These are phyloP conservation scores for Cylloceria caligata DNA, from an alignment of 2,888 invertebrate genomes.

Conservation along the genomic window DNA sequence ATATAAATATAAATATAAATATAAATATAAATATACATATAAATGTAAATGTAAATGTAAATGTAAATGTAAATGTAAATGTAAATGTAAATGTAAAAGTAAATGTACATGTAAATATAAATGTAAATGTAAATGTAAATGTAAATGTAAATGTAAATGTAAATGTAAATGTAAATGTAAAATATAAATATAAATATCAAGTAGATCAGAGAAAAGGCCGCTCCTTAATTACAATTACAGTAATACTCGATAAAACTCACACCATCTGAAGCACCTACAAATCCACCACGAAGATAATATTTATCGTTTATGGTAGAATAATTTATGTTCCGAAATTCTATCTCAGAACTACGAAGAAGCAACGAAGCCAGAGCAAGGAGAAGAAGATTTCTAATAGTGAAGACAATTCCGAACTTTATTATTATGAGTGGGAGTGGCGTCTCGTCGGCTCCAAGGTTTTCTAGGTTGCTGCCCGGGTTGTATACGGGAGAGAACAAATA, in stretches of 20 bases:
- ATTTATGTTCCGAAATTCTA: conserved; percentile 58
- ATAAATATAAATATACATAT: too few relatives aligned
- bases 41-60: too few relatives aligned
- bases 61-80: too few relatives aligned
- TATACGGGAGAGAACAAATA: conserved; percentile 33
- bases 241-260: conserved; percentile 66
- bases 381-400: conserved; percentile 57
- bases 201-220: background rate
- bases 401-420: conserved; percentile 64
- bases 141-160: too few relatives aligned
- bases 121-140: too few relatives aligned
- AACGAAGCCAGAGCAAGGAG: background rate
- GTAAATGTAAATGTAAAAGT: too few relatives aligned
- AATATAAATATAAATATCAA: background rate
- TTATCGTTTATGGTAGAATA: conserved; percentile 29
- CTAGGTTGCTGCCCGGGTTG: conserved; percentile 14
- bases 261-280: conserved; percentile 38
- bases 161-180: too few relatives aligned
- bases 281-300: background rate
- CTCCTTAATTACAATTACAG: conserved; percentile 52
- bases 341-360: background rate
- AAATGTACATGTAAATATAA: too few relatives aligned
- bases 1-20: too few relatives aligned
- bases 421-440: conserved; percentile 63
- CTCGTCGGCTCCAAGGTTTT: conserved; percentile 60